A percentile compares a stretch with the other conserved stretches of the same genome.
Conservation (phyloP, 2,113 vertebrate genomes). For the Erythrolamprus reginae region DNA sequence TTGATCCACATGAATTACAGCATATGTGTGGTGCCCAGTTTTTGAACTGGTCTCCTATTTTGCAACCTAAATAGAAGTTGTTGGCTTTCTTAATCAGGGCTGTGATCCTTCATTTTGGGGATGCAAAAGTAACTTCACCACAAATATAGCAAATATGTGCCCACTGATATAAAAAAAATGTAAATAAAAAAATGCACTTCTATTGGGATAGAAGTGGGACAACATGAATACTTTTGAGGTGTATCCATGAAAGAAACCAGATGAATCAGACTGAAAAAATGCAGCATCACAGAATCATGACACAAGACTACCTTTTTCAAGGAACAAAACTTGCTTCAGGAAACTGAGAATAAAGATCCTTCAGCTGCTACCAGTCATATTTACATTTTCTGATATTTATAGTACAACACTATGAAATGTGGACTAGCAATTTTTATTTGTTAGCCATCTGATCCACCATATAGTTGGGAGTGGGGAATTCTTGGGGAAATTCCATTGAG, state of each 20-base stretch:
- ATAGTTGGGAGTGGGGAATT: not conserved
- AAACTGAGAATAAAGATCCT: not conserved
- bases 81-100: no score
- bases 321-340: not conserved
- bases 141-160: no score
- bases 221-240: not conserved
- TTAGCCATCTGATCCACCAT: not conserved
- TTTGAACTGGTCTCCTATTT: no score
- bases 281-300: not conserved
- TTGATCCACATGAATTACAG: no score
- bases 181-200: not conserved
- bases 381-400: not conserved
- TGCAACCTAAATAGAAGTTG: no score
- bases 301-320: not conserved
- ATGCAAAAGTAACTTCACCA: no score
- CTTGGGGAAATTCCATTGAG: not conserved
- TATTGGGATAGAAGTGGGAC: not conserved
- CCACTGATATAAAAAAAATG: not conserved
- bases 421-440: not conserved
- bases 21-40: no score
- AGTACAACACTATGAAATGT: not conserved
- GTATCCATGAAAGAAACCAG: not conserved
- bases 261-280: not conserved
- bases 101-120: no score
- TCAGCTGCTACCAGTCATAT: not conserved